phyloP scores from a whole-genome alignment of 2,113 vertebrate genomes.

The Chloropsis hardwickii region DNA sequence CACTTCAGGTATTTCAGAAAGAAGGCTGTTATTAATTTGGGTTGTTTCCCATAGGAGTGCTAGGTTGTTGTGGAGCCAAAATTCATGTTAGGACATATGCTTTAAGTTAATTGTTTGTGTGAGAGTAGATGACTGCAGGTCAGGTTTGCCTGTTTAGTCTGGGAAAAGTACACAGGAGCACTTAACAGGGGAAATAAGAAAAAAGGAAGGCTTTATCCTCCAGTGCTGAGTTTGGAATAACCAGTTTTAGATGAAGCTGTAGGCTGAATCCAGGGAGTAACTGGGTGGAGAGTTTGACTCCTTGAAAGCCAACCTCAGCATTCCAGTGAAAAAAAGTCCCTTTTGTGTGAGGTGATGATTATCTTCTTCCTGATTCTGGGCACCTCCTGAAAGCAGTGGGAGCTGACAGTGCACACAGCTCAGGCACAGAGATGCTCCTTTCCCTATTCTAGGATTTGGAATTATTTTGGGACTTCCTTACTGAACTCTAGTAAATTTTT shows the following conservation, averaged over 20 bases:
- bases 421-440: not conserved
- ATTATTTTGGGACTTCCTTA: not conserved
- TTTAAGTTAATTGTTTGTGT: slow-evolving; percentile 57
- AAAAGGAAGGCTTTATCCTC: slow-evolving; percentile 36
- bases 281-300: slow-evolving; percentile 33
- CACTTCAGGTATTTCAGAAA: slow-evolving; percentile 41
- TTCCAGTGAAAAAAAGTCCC: slow-evolving; percentile 27
- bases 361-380: slow-evolving; percentile 15
- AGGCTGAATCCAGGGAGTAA: slow-evolving; percentile 29
- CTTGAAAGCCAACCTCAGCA: slow-evolving; percentile 52
- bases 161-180: slow-evolving; percentile 39
- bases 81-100: slow-evolving; percentile 60
- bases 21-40: slow-evolving; percentile 62
- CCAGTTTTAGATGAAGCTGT: slow-evolving; percentile 40
- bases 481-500: not conserved
- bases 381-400: not conserved
- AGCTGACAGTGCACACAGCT: not conserved
- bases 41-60: slow-evolving; percentile 56
- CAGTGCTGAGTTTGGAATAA: slow-evolving; percentile 45
- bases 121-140: slow-evolving; percentile 57
- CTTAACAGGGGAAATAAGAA: slow-evolving; percentile 39
- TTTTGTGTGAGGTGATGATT: not conserved
- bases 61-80: slow-evolving; percentile 29
- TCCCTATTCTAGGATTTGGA: not conserved
- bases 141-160: slow-evolving; percentile 57